Evolutionary conservation across 2,113 vertebrate genomes (phyloP).

Genomic region (Aspiorhynchus laticeps): DNA sequence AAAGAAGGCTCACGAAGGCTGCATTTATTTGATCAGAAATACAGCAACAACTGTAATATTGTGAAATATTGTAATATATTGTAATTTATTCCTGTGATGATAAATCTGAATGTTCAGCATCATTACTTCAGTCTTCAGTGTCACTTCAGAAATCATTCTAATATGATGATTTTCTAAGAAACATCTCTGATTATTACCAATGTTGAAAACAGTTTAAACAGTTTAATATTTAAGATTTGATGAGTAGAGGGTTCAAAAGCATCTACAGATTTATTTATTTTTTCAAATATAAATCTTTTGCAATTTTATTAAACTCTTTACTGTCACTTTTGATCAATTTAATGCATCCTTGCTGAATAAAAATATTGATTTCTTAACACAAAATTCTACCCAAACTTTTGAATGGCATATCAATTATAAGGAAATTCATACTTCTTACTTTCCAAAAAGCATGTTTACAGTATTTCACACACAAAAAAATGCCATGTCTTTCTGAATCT

Average conservation of each 20-base stretch:
- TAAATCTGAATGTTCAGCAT: not conserved
- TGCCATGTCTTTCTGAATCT: not conserved
- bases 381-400: not conserved
- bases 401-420: not conserved
- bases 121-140: not conserved
- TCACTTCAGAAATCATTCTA: not conserved
- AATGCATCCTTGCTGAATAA: not conserved
- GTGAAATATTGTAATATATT: not conserved
- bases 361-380: not conserved
- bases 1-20: not conserved
- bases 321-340: not conserved
- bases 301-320: not conserved
- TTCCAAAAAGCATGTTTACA: not conserved
- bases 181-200: not conserved
- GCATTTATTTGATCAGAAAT: not conserved
- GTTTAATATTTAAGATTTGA: not conserved
- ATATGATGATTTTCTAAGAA: not conserved
- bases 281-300: not conserved
- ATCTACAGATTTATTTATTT: too few species aligned
- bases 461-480: not conserved
- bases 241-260: not conserved
- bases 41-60: not conserved
- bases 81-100: not conserved
- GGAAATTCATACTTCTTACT: not conserved
- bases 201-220: not conserved